phyloP scores from a whole-genome alignment of 2,888 invertebrate genomes.

The Lasioglossum zephyrum region DNA sequence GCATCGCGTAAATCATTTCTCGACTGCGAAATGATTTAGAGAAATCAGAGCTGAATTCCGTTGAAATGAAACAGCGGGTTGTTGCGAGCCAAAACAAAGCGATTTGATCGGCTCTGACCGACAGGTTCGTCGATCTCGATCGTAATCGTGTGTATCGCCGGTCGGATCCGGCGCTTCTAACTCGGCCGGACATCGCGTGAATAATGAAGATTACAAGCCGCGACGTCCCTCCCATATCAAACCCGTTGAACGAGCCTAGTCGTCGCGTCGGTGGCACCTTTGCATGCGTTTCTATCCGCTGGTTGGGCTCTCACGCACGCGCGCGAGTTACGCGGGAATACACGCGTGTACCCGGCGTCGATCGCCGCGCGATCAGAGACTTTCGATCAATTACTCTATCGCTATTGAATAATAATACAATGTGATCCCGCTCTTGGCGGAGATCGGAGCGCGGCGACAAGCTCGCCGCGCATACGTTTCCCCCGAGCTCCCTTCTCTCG shows the following conservation, averaged over 20 bases:
- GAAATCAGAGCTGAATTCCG: neutral
- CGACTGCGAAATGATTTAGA: too few relatives aligned
- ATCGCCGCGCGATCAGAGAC: neutral
- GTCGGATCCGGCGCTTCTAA: conserved; percentile 31
- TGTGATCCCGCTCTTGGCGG: conserved; percentile 63
- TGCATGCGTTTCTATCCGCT: conserved; percentile 33
- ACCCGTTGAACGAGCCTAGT: conserved; percentile 61
- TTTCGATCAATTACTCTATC: conserved; percentile 78
- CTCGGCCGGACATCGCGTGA: conserved; percentile 58
- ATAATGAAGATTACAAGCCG: conserved; percentile 64
- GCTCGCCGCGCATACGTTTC: conserved; percentile 58
- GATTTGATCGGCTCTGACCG: neutral
- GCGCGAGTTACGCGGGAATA: neutral
- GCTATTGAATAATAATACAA: conserved; percentile 80
- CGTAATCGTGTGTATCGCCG: conserved; percentile 17
- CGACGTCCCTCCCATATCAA: conserved; percentile 62
- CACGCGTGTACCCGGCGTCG: conserved; percentile 6
- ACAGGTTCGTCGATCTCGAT: conserved; percentile 36
- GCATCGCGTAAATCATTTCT: neutral
- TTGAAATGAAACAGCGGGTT: conserved; percentile 3
- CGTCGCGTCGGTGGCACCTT: conserved; percentile 54
- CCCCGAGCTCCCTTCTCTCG: conserved; percentile 33
- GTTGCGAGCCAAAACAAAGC: neutral
- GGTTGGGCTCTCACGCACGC: neutral
- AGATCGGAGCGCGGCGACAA: conserved; percentile 24